Percentiles rank a stretch among this genome's conserved stretches.
Evolutionary conservation across 2,888 invertebrate species (phyloP).

Genomic region (Erebia palarica): DNA sequence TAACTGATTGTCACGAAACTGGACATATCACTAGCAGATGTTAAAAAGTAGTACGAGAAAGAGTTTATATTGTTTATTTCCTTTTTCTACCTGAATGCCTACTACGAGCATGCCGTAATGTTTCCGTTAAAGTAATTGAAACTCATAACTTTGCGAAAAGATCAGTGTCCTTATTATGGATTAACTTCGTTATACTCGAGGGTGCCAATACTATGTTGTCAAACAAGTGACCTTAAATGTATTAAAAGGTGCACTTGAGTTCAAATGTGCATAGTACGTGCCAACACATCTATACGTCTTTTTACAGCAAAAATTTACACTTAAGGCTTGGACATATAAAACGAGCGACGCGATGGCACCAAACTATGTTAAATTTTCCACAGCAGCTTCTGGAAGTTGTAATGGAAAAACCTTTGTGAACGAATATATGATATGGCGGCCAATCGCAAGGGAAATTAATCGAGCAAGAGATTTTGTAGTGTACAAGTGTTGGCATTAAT

Average conservation of each 20-base stretch:
- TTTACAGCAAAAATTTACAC: slow-evolving; percentile 27
- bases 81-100: too few species aligned
- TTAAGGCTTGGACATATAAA: background rate
- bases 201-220: slow-evolving; percentile 12
- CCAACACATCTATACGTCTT: slow-evolving; percentile 47
- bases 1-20: too few species aligned
- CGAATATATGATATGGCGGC: too few species aligned
- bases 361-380: too few species aligned
- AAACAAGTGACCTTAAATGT: slow-evolving; percentile 21
- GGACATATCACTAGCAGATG: too few species aligned
- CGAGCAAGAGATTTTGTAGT: too few species aligned
- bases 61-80: too few species aligned
- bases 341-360: background rate
- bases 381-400: background rate
- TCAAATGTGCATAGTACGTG: slow-evolving; percentile 28
- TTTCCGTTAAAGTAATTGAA: background rate
- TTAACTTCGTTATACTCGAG: background rate
- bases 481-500: too few species aligned
- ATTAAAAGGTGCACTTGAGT: slow-evolving; percentile 20
- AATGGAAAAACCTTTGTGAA: too few species aligned
- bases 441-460: too few species aligned
- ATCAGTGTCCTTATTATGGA: slow-evolving; percentile 3
- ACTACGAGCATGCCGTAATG: background rate
- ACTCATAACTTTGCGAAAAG: background rate
- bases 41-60: too few species aligned